These are phyloP conservation scores for Hemibagrus guttatus DNA, from an alignment of 2,797 vertebrate genomes.

Conservation along the genomic window DNA sequence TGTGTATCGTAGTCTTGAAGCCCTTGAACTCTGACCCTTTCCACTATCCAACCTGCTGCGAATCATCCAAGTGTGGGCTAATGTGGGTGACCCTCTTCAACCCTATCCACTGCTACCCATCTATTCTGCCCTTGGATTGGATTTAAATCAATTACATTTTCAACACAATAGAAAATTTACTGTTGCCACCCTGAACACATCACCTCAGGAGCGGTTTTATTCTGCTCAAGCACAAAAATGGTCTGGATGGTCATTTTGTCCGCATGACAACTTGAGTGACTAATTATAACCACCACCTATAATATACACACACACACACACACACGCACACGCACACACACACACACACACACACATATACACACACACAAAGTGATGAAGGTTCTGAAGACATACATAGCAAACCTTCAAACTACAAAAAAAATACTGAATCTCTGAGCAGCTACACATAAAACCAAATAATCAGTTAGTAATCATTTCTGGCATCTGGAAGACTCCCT, in stretches of 20 bases:
- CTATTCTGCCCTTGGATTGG: too few relatives aligned
- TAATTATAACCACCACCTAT: background rate
- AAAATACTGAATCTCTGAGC: background rate
- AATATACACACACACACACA: background rate
- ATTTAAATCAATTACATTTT: background rate
- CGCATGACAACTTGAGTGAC: background rate
- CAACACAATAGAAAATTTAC: background rate
- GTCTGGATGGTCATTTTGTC: background rate
- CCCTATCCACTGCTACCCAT: background rate
- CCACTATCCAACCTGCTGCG: slow-evolving; percentile 59
- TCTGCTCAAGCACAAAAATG: background rate
- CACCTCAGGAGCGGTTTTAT: background rate
- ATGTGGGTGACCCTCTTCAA: background rate
- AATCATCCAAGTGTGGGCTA: slow-evolving; percentile 61
- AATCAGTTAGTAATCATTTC: too few relatives aligned
- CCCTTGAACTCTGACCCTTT: slow-evolving; percentile 72
- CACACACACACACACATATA: background rate
- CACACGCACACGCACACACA: background rate
- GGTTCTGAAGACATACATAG: background rate
- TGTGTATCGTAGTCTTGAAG: slow-evolving; percentile 60
- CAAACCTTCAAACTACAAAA: background rate
- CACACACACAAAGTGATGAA: background rate
- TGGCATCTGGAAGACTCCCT: too few relatives aligned
- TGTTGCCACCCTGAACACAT: background rate
- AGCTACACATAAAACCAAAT: background rate